A percentile compares a stretch with the other conserved stretches of the same genome.
Conservation (phyloP, 2,113 vertebrate species). For the Zeus faber region DNA sequence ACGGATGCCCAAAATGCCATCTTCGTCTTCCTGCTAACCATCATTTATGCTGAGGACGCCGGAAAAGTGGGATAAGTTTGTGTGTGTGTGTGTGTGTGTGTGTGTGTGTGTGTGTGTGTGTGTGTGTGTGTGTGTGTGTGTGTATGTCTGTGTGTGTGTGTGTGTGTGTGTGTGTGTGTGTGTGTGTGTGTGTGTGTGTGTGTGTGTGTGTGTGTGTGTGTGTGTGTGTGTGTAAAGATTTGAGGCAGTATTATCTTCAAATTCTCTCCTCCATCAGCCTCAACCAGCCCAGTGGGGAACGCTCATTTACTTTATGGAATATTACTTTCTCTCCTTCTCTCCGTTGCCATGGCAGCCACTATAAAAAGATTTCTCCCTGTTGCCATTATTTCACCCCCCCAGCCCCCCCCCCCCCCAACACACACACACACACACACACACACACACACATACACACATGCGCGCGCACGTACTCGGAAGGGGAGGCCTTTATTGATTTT, state of each 20-base stretch:
- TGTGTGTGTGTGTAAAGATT: slow-evolving; percentile 38
- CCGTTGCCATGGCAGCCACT: slow-evolving; percentile 76
- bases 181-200: background rate
- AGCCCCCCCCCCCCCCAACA: background rate
- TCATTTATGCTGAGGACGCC: too few relatives aligned
- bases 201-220: background rate
- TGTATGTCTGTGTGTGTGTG: background rate
- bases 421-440: too few relatives aligned
- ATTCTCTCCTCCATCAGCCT: slow-evolving; percentile 60
- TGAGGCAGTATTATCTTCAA: slow-evolving; percentile 41
- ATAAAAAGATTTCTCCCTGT: slow-evolving; percentile 74
- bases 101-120: too few relatives aligned
- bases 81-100: too few relatives aligned
- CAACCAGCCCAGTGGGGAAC: slow-evolving; percentile 64
- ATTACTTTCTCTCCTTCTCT: slow-evolving; percentile 68
- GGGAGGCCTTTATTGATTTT: slow-evolving; percentile 70
- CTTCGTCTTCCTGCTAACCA: slow-evolving; percentile 45
- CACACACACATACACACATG: too few relatives aligned
- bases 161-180: background rate
- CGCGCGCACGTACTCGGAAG: slow-evolving; percentile 35
- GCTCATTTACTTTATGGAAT: slow-evolving; percentile 75
- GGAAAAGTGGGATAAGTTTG: too few relatives aligned
- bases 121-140: background rate
- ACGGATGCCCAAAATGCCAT: slow-evolving; percentile 36
- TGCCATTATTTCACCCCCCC: slow-evolving; percentile 60